Conservation (phyloP, 2,888 invertebrate genomes). For the Zygogramma bicolorata region DNA sequence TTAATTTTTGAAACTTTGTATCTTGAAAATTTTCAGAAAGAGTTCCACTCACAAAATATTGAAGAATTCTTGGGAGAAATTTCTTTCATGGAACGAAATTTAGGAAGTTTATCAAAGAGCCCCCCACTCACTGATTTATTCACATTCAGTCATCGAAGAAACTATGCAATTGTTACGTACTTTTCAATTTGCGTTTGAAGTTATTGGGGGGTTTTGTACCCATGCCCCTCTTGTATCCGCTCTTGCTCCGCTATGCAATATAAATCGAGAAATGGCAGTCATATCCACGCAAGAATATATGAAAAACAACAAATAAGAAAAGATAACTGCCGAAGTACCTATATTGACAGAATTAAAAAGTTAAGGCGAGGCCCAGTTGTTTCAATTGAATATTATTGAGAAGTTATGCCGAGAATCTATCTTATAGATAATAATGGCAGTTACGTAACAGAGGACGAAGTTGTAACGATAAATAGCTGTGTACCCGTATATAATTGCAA, state of each 20-base stretch:
- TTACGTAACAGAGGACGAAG: slow-evolving; percentile 30
- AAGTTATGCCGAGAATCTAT: neutral
- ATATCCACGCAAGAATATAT: neutral
- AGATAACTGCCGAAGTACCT: neutral
- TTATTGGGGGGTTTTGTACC: too few relatives aligned
- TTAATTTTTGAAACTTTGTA: too few relatives aligned
- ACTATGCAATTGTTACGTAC: too few relatives aligned
- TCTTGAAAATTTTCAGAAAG: too few relatives aligned
- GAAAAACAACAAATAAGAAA: neutral
- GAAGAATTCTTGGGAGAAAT: too few relatives aligned
- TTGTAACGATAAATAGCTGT: slow-evolving; percentile 23
- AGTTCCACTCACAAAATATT: too few relatives aligned
- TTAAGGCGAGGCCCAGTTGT: neutral
- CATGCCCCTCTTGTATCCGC: too few relatives aligned
- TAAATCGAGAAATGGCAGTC: neutral
- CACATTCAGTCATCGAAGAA: too few relatives aligned
- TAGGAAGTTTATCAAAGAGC: too few relatives aligned
- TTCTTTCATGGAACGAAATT: too few relatives aligned
- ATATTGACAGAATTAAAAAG: neutral
- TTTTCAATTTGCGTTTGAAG: too few relatives aligned
- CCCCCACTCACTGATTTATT: too few relatives aligned
- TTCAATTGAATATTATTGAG: slow-evolving; percentile 1
- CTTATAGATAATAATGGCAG: slow-evolving; percentile 14
- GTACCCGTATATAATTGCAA: slow-evolving; percentile 26
- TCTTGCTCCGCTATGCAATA: neutral